Base-by-base conservation (phyloP, 2,888 invertebrate genomes). In the Heliconius sara region DNA sequence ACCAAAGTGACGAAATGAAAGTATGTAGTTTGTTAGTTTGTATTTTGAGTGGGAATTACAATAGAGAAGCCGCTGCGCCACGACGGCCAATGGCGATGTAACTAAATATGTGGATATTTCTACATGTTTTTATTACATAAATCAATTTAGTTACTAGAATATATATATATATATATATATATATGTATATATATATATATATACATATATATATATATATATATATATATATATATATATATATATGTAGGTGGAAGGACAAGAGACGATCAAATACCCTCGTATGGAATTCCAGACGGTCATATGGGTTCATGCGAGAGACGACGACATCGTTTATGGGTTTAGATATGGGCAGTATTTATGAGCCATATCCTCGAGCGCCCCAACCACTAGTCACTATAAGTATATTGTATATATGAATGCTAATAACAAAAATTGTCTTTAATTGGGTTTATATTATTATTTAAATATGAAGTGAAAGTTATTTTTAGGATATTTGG, bases 271-370 rank as follows among this genome's bases (percentile, higher is more conserved):
- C 47, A 30, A 22, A 52, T 34, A 34, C 34, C 57, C 60, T 72
- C 13, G 7, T 34, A 60, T 73, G 73, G 57, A 22, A 73, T 73
- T 34, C 57, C 73, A 73, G 73, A 60, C 57, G 34, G 30, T 73
- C 57, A 73, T 60, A 73, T 72, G 57, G 73, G 30, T 30, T 73
- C 57, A 60, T 34, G 57, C 60, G 60, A 60, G 73, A 60, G 22
- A 73, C 57, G 73, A 60, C 34, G 34, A 73, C 73, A 73, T 60
- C 34, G 60, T 73, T 73, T 73, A 72, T 72, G 72, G 30, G 72
- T 7, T 27, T 73, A 73, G 57, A 73, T 73, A 60, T 73, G 73
- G 34, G 3, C 34, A 73, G 73, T 73, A 73, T 73, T 60, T 73
- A 73, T 73, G 57, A 73, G 72, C 30, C 72, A 60, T 34, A 34